Evolutionary conservation across 2,113 vertebrate species (phyloP), one percentile per base, ranked within the genome.

Genomic region (Clarias macrocephalus): DNA sequence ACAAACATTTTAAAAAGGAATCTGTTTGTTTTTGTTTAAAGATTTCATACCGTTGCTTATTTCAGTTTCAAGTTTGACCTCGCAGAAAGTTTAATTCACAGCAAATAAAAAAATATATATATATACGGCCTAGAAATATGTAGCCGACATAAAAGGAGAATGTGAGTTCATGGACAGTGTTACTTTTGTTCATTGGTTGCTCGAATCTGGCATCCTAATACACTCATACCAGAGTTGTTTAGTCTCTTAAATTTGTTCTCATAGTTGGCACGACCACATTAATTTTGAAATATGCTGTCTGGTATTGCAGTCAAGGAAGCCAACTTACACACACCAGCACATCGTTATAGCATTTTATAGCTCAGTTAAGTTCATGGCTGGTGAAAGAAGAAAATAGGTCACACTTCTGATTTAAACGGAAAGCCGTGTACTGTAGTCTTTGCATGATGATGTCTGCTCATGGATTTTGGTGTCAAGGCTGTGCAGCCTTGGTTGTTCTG

Each of bases 221-320:
- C 63, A 83, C 6, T 42, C 72, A 76, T 54, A 60, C 86, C 72
- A 85, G 37, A 82, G 84, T 85, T 88, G 83, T 88, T 89, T 88
- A 88, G 89, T 88, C 86, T 89, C 80, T 88, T 10, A 83, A 85
- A 89, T 86, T 28, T 28, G 75, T 86, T 63, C 72, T 85, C 72
- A 42, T 60, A 37, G 83, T 82, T 85, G 86, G 52, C 70, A 70
- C 16, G 72, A 72, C 83, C 33, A 59, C 33, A 70, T 81, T 23
- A 25, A 81, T 81, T 81, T 84, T 87, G 82, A 89, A 85, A 85
- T 87, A 89, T 82, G 70, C 79, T 63, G 83, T 76, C 80, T 87
- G 86, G 57, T 54, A 83, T 62, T 82, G 73, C 37, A 73, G 83
- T 66, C 54, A 63, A 89, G 79, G 73, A 86, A 86, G 73, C 77